Evolutionary conservation across 2,888 invertebrate genomes (phyloP), one percentile per base, ranked within the genome.

Genomic region (Brassicogethes aeneus): DNA sequence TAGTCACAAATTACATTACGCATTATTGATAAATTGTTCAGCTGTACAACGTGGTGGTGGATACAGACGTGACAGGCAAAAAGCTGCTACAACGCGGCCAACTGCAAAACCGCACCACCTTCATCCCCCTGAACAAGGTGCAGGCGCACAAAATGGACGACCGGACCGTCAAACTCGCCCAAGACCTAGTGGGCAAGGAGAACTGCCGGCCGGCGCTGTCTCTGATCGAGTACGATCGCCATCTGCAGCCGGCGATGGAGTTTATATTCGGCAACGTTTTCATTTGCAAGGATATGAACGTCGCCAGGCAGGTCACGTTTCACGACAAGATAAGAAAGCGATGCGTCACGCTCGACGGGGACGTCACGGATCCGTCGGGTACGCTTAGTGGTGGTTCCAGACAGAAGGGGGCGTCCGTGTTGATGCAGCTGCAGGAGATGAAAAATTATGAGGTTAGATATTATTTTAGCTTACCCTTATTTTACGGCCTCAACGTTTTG

Each of bases 101-200:
- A 51, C 71, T 97, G 43, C 81, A 81, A 62, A 70, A 77, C 13
- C 77, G 94, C 42, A 83, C 84, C 39, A 95, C 93, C 40, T 80
- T 95, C 61, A 85, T 95, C 44, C 95, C 95, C 15, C 76, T 96
- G 50, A 93, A 92, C 71, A 89, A 90, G 73, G 90, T 96, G 52
- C 64, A 71, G 16, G 77, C 79, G 0, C 65, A 72, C 46, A 62
- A 71, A 43, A 79, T 95, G 47, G 77, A 80, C 53, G 42, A 54
- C 17, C 41, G 47, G 30, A 49, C 46, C 2, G 45, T 61, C 10
- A 66, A 71, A 17, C 65, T 72, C 16, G 94, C 94, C 2, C 77
- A 89, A 65, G 68, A 73, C 15, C 65, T 88, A 52, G 85, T 82
- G 55, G 94, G 94, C 0, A 69, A 75, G 5, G 82, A 85, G 39